Evolutionary conservation across 2,888 invertebrate genomes (phyloP), one percentile per base, ranked within the genome.

Genomic region (Yponomeuta plumbellus): DNA sequence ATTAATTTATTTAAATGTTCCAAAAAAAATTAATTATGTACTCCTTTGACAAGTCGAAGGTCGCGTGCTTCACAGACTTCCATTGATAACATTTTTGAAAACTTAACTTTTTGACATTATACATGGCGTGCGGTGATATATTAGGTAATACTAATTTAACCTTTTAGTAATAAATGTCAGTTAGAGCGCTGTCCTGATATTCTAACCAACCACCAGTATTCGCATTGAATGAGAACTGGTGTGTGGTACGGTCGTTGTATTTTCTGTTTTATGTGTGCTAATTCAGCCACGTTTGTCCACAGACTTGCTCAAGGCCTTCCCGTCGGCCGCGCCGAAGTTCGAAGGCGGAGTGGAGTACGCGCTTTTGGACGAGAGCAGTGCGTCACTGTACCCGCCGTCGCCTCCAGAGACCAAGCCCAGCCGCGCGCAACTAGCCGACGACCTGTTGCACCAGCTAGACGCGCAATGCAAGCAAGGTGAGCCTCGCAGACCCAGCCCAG

Each of bases 401-500:
- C 90, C 92, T 1, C 89, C 91, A 67, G 91, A 90, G 71, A 71
- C 78, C 76, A 90, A 89, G 76, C 90, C 88, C 66, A 85, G 79
- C 70, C 85, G 84, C 69, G 93, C 93, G 22, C 93, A 94, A 79
- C 92, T 93, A 69, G 94, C 94, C 70, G 91, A 91, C 76, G 93
- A 94, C 78, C 89, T 94, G 72, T 88, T 95, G 80, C 93, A 94
- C 83, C 93, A 94, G 86, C 86, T 95, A 72, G 94, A 95, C 76
- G 93, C 92, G 77, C 93, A 92, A 84, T 94, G 93, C 81, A 94
- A 94, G 89, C 93, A 93, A 92, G 94, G 94, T 93, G 79, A 68
- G 74, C 70, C 40, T 64, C 34, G 8, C 34, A 34, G 34, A 34
- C 34, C 6, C 34, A 8, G 34, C 1, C 34, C 34, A 34, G 8